A percentile compares a stretch with the other conserved stretches of the same genome.
Conservation (phyloP, 2,888 invertebrate genomes). For the Cantharis lateralis region DNA sequence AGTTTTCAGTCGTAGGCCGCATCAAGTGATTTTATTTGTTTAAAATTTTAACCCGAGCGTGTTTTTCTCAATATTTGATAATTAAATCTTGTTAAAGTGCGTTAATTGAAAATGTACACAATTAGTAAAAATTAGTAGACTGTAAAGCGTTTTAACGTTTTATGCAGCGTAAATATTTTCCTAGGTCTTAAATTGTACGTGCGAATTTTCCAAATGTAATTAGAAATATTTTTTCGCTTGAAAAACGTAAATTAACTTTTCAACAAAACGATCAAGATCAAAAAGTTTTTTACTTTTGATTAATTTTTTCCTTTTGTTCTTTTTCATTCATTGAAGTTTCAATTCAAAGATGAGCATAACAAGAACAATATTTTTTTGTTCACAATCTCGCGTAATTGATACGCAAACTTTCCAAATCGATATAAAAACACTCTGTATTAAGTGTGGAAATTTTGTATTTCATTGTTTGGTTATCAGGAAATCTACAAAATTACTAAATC, state of each 20-base stretch:
- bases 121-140: slow-evolving; percentile 4
- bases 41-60: background rate
- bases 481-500: background rate
- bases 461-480: background rate
- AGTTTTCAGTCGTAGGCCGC: background rate
- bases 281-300: background rate
- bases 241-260: background rate
- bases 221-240: background rate
- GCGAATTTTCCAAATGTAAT: background rate
- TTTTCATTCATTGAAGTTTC: background rate
- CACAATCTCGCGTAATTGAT: background rate
- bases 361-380: background rate
- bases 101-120: slow-evolving; percentile 11
- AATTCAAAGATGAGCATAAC: background rate
- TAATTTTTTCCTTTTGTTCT: background rate
- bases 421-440: background rate
- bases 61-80: slow-evolving; percentile 7
- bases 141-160: slow-evolving; percentile 3
- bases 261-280: background rate
- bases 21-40: background rate
- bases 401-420: background rate
- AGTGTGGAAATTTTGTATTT: background rate
- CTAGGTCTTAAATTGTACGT: background rate
- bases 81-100: background rate
- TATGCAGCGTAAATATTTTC: background rate